phyloP scores from a whole-genome alignment of 2,797 vertebrate genomes.

The Odontamblyopus rebecca region DNA sequence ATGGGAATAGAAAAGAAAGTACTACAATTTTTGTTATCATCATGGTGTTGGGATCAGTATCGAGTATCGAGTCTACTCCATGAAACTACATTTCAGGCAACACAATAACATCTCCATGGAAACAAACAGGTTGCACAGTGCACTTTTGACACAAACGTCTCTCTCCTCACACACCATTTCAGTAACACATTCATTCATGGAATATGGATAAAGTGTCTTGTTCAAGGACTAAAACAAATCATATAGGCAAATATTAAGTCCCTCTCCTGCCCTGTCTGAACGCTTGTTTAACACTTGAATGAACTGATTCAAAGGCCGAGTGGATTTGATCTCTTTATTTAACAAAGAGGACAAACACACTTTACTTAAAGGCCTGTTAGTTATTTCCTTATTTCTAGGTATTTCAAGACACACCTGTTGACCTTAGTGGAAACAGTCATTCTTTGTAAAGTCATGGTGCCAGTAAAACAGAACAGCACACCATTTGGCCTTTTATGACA shows the following conservation, averaged over 20 bases:
- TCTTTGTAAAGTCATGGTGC: background rate
- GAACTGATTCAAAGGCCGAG: background rate
- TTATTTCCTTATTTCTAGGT: background rate
- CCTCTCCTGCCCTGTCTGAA: background rate
- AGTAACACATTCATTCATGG: background rate
- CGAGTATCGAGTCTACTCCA: too few relatives aligned
- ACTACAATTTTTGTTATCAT: too few relatives aligned
- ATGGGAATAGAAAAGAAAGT: too few relatives aligned
- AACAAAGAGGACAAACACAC: conserved; percentile 5
- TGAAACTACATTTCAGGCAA: too few relatives aligned
- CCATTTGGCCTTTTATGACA: too few relatives aligned
- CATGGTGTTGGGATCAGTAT: too few relatives aligned
- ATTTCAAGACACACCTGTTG: background rate
- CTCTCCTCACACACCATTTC: too few relatives aligned
- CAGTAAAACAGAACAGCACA: background rate
- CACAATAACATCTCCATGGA: too few relatives aligned
- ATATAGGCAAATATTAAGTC: background rate
- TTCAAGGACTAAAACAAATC: background rate
- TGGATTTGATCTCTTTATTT: conserved; percentile 13
- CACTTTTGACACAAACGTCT: background rate
- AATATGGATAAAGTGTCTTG: background rate
- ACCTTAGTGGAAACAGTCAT: background rate
- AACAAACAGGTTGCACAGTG: too few relatives aligned
- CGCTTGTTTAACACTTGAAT: background rate
- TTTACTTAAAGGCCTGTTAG: background rate